A percentile compares a stretch with the other conserved stretches of the same genome.
These are phyloP conservation scores for Vombatus ursinus DNA, from an alignment of 2,113 vertebrate species.

Conservation along the genomic window DNA sequence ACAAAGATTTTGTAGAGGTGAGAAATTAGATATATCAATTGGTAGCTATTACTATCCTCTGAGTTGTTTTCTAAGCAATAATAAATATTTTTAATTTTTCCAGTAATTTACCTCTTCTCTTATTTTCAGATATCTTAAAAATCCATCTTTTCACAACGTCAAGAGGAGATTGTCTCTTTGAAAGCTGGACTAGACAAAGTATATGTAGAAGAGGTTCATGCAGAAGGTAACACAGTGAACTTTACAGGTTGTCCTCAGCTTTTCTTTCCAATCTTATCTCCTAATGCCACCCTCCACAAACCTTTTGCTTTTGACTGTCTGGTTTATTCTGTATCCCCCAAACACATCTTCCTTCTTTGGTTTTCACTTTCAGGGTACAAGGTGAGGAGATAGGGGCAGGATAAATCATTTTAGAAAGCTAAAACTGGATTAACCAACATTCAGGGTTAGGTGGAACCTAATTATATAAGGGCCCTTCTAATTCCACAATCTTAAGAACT, in stretches of 20 bases:
- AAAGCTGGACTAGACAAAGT: not conserved
- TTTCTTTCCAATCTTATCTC: not conserved
- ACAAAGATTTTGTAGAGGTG: not conserved
- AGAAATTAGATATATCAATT: not conserved
- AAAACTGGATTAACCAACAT: not conserved
- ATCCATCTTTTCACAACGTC: not conserved
- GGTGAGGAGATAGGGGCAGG: not conserved
- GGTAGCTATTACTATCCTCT: not conserved
- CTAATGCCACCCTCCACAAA: not conserved
- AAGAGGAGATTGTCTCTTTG: not conserved
- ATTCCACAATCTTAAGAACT: not conserved
- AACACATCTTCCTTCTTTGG: not conserved
- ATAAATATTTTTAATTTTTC: not conserved
- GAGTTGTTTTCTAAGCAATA: not conserved
- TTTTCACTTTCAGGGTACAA: not conserved
- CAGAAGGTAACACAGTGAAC: not conserved
- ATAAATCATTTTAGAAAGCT: not conserved
- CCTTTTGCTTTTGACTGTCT: not conserved
- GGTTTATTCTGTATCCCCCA: not conserved
- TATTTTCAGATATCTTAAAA: not conserved
- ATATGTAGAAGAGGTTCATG: not conserved
- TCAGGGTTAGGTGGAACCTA: not conserved
- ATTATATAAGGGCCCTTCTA: not conserved
- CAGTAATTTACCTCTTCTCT: not conserved
- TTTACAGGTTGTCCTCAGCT: not conserved